A percentile compares a stretch with the other conserved stretches of the same genome.
phyloP scores from a whole-genome alignment of 2,113 vertebrate genomes.

The Poecilia latipinna region DNA sequence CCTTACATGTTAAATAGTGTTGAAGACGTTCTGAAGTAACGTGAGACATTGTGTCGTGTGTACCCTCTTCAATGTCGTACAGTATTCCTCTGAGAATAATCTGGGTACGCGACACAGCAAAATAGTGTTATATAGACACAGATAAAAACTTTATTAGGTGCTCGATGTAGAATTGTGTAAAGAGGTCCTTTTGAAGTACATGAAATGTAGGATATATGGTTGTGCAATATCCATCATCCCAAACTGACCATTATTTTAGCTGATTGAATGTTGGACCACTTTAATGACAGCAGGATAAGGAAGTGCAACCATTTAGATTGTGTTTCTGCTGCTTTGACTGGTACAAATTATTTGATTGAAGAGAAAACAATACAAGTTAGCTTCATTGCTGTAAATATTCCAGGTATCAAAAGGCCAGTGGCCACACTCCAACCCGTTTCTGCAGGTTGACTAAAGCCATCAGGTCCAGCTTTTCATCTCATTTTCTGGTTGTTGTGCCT shows the following conservation, averaged over 20 bases:
- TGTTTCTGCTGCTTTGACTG: slow-evolving; percentile 38
- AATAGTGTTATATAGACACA: not conserved
- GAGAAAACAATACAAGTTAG: slow-evolving; percentile 35
- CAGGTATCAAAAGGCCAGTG: slow-evolving; percentile 12
- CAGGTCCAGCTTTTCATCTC: slow-evolving; percentile 56
- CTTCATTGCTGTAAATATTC: slow-evolving; percentile 64
- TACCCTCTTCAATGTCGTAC: slow-evolving; percentile 41
- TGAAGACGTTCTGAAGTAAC: slow-evolving; percentile 43
- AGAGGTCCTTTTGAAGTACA: slow-evolving; percentile 20
- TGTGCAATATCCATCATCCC: slow-evolving; percentile 35
- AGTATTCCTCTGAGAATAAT: slow-evolving; percentile 36
- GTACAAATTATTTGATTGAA: slow-evolving; percentile 15
- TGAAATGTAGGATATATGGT: slow-evolving; percentile 20
- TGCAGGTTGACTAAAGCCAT: slow-evolving; percentile 61
- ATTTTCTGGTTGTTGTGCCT: slow-evolving; percentile 78
- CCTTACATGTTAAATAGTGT: slow-evolving; percentile 13
- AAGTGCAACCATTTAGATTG: slow-evolving; percentile 30
- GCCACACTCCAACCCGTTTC: slow-evolving; percentile 45
- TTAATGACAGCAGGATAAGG: slow-evolving; percentile 45
- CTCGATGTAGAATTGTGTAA: slow-evolving; percentile 47
- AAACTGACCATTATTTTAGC: slow-evolving; percentile 36
- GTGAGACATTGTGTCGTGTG: slow-evolving; percentile 46
- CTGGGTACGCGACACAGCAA: slow-evolving; percentile 14
- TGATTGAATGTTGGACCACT: slow-evolving; percentile 66
- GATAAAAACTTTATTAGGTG: slow-evolving; percentile 18